Conservation (phyloP, 2,888 invertebrate species). For the Anodontia alba region DNA sequence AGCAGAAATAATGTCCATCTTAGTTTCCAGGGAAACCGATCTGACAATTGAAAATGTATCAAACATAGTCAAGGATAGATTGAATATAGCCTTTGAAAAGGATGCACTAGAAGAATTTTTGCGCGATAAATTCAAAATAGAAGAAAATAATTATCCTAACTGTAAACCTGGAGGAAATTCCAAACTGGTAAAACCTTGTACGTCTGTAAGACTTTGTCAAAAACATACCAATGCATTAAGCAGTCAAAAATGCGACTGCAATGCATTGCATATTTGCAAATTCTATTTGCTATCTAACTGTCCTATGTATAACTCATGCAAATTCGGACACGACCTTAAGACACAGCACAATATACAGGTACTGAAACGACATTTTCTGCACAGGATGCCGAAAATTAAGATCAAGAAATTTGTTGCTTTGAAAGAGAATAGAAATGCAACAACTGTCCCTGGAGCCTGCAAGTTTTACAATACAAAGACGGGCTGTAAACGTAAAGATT, state of each 20-base stretch:
- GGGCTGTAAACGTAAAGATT: slow-evolving; percentile 46
- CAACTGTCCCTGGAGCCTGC: slow-evolving; percentile 49
- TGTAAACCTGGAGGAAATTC: neutral
- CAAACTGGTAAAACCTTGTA: neutral
- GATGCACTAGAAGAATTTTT: neutral
- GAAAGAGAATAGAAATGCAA: slow-evolving; percentile 40
- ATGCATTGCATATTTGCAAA: slow-evolving; percentile 53
- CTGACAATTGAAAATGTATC: neutral
- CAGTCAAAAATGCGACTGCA: slow-evolving; percentile 43
- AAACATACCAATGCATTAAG: neutral
- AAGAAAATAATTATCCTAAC: neutral
- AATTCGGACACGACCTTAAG: slow-evolving; percentile 58
- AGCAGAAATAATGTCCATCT: neutral
- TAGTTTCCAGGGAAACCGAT: neutral
- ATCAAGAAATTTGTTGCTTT: slow-evolving; percentile 38
- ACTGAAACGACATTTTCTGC: slow-evolving; percentile 41
- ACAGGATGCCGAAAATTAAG: slow-evolving; percentile 48
- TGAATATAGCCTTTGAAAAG: neutral
- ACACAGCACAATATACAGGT: slow-evolving; percentile 54
- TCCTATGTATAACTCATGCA: slow-evolving; percentile 34
- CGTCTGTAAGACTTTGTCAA: neutral
- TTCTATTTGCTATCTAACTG: slow-evolving; percentile 51
- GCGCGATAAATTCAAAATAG: neutral
- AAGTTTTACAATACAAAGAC: slow-evolving; percentile 45
- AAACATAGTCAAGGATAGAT: neutral